These are phyloP conservation scores for Trypoxylus dichotomus DNA, from an alignment of 1,140 invertebrate genomes.

Conservation along the genomic window DNA sequence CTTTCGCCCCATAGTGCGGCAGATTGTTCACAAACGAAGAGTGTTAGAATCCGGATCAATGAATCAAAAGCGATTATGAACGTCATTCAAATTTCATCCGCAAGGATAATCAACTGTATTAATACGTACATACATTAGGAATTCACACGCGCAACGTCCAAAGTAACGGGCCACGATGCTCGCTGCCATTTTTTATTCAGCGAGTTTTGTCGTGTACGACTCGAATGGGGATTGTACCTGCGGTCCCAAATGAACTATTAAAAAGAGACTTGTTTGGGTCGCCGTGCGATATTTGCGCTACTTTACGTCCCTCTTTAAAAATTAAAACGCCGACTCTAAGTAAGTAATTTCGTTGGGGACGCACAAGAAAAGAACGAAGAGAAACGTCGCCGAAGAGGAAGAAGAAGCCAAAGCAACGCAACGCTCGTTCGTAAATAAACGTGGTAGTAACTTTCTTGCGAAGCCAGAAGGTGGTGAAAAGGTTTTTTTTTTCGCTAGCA, in stretches of 20 bases:
- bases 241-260: constrained; percentile 6
- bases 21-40: too few relatives aligned
- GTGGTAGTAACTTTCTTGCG: background rate
- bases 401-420: background rate
- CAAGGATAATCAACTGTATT: too few relatives aligned
- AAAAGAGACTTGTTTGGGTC: constrained; percentile 6
- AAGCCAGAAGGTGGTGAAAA: too few relatives aligned
- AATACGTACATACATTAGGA: too few relatives aligned
- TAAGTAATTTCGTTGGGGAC: background rate
- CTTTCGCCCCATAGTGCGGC: too few relatives aligned
- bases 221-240: background rate
- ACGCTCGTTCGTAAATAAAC: background rate
- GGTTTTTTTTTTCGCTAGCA: too few relatives aligned
- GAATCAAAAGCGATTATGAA: too few relatives aligned
- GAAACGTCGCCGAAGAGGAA: background rate
- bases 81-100: too few relatives aligned
- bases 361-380: background rate
- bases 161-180: too few relatives aligned
- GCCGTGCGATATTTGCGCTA: background rate
- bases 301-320: constrained; percentile 3
- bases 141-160: too few relatives aligned
- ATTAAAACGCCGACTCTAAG: background rate
- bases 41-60: too few relatives aligned
- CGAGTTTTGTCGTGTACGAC: background rate
- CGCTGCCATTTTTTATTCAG: background rate